Conservation (phyloP, 2,888 invertebrate genomes). For the Pyralis farinalis region DNA sequence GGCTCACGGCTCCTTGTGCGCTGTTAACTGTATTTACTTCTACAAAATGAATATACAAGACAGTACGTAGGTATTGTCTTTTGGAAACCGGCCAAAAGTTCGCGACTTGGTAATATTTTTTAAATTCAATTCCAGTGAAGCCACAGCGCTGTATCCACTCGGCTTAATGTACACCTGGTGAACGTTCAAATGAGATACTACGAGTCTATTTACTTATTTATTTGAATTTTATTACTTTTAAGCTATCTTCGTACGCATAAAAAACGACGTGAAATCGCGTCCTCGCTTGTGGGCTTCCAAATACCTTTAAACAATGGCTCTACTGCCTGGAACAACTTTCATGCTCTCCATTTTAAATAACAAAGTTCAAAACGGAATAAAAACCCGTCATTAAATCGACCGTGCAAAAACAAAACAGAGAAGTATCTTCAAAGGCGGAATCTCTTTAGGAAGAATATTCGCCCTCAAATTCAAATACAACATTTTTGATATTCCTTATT, state of each 20-base stretch:
- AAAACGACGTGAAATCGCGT: too few species aligned
- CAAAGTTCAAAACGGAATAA: neutral
- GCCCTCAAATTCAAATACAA: neutral
- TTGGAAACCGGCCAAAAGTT: conserved; percentile 74
- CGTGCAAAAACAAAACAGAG: neutral
- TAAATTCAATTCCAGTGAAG: conserved; percentile 79
- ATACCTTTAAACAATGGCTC: too few species aligned
- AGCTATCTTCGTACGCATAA: conserved; percentile 10
- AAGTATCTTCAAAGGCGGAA: neutral
- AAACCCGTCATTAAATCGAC: neutral
- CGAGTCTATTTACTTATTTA: conserved; percentile 52
- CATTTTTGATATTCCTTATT: neutral
- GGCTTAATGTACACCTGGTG: conserved; percentile 78
- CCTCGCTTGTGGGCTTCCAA: too few species aligned
- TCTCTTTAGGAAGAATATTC: neutral
- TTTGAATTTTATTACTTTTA: conserved; percentile 41
- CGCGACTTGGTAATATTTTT: conserved; percentile 76
- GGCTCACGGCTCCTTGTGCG: conserved; percentile 36
- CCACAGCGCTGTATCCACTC: conserved; percentile 70
- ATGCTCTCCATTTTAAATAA: neutral
- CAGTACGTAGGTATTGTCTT: conserved; percentile 67
- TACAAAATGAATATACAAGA: conserved; percentile 73
- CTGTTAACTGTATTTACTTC: conserved; percentile 68
- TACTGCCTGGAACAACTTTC: too few species aligned
- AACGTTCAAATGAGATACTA: conserved; percentile 73